Evolutionary conservation across 2,113 vertebrate genomes (phyloP).

Genomic region (Ictalurus furcatus): DNA sequence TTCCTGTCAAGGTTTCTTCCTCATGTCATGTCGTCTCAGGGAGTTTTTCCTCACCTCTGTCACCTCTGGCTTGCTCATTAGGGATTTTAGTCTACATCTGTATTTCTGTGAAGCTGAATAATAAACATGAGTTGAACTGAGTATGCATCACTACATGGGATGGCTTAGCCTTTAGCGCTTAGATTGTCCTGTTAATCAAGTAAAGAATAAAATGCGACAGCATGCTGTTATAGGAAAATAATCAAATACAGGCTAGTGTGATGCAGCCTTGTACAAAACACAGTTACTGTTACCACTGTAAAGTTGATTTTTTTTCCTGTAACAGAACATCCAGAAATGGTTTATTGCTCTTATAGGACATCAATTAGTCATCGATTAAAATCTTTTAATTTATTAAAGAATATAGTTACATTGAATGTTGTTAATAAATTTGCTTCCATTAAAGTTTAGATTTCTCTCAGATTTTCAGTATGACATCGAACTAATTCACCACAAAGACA

Average conservation of each 20-base stretch:
- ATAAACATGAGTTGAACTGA: background rate
- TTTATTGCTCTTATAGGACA: background rate
- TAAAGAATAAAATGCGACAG: background rate
- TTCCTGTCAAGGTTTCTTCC: background rate
- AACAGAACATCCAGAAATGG: background rate
- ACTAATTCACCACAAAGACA: background rate
- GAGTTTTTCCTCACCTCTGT: background rate
- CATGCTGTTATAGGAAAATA: background rate
- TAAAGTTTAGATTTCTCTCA: background rate
- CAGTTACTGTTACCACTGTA: background rate
- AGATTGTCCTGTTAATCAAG: background rate
- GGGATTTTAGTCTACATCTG: background rate
- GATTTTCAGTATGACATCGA: background rate
- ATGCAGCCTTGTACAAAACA: background rate
- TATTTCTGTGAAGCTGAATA: background rate
- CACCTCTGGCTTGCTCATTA: background rate
- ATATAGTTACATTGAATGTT: background rate
- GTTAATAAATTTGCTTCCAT: background rate
- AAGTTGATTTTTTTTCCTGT: background rate
- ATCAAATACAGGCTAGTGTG: too few species aligned
- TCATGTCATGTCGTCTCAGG: background rate
- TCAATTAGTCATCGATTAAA: background rate
- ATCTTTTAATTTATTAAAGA: background rate
- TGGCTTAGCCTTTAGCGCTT: background rate
- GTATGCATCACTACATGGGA: background rate